Base-by-base conservation (phyloP, 1,140 invertebrate species). In the Trichoplusia ni region DNA sequence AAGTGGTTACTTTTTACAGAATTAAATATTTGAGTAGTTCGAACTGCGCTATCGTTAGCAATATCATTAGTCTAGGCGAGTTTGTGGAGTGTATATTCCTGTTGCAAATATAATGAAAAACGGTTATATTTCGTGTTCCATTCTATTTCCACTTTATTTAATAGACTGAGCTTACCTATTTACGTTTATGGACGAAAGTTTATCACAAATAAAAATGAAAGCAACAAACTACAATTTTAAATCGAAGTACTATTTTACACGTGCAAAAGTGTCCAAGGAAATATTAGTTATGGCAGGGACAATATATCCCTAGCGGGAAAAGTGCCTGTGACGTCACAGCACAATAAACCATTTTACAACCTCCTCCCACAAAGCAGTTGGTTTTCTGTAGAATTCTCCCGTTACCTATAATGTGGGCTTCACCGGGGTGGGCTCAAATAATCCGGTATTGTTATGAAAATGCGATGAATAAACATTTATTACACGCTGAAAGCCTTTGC, bases 271-370 rank as follows among this genome's bases (percentile, higher is more conserved):
- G 27, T 23, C 4, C 7, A 40, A 51, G 16, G 11, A 49, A 40
- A 40, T 54, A 38, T 54, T 40, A 16, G 11, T 6, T 16, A 31
- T 49, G 46, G 1, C 59, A 38, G 23, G 40, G 21, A 65, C 49
- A 58, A 58, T 65, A 65, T 35, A 60, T 67, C 29, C 44, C 19
- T 47, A 23, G 29, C 51, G 21, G 1, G 23, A 4, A 16, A 13
- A 13, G 46, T 49, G 58, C 51, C 40, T 56, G 42, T 31, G 29
- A 46, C 19, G 21, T 33, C 16, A 31, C 11, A 14, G 25, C 0
- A 47, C 44, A 47, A 47, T 47, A 29, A 47, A 47, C 31, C 44
- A 25, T 29, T 47, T 47, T 31, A 16, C 31, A 47, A 23, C 25
- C 3, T 6, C 6, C 13, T 29, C 18, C 44, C 27, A 47, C 44